phyloP scores from a whole-genome alignment of 2,888 invertebrate genomes.

The Poecilus cupreus region DNA sequence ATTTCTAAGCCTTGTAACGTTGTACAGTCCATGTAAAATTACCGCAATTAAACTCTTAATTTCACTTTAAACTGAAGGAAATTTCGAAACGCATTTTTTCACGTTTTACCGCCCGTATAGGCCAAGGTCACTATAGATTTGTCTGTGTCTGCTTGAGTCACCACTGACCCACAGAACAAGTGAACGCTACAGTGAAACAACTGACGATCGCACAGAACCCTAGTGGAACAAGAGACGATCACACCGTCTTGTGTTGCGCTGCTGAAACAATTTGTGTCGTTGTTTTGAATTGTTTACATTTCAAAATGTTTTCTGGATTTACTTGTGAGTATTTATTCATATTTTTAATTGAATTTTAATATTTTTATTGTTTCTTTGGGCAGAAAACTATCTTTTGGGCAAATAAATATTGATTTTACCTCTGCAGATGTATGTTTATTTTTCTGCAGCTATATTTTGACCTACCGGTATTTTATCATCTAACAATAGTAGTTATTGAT shows the following conservation, averaged over 20 bases:
- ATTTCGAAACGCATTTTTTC: background rate
- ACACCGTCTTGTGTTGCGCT: background rate
- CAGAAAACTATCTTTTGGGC: background rate
- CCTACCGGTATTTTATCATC: no score
- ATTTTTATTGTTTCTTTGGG: background rate
- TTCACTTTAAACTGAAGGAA: no score
- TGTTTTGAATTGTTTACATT: background rate
- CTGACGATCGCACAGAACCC: background rate
- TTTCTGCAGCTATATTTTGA: no score
- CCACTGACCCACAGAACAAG: conserved; percentile 23
- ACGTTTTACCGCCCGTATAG: background rate
- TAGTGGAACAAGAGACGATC: conserved; percentile 17
- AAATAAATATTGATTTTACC: no score
- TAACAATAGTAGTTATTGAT: no score
- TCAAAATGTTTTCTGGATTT: conserved; percentile 55
- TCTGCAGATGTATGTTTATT: no score
- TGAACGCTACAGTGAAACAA: background rate
- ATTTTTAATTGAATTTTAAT: background rate
- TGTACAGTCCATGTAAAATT: no score
- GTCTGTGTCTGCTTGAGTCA: background rate
- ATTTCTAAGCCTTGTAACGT: no score
- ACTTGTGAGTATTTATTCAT: conserved; percentile 47
- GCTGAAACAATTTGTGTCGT: background rate
- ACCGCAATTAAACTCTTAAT: no score
- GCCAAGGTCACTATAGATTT: conserved; percentile 11